Evolutionary conservation across 2,888 invertebrate genomes (phyloP).

Genomic region (Ennomos fuscantarius): DNA sequence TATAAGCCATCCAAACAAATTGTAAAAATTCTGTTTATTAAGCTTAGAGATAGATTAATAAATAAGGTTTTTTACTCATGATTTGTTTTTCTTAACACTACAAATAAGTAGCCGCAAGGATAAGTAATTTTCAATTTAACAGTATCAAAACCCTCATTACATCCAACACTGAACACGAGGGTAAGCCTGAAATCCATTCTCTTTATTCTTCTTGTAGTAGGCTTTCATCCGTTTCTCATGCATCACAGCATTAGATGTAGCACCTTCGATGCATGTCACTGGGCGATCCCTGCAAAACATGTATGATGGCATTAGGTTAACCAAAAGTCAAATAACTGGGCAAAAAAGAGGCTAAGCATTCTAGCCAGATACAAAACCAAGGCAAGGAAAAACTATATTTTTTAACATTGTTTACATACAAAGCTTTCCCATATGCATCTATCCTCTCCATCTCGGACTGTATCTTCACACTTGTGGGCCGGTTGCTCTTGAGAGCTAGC

Average conservation of each 20-base stretch:
- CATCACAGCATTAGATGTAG: slow-evolving; percentile 83
- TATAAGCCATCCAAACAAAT: background rate
- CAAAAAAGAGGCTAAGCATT: no score
- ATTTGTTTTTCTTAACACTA: background rate
- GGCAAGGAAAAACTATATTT: no score
- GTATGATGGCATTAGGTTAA: no score
- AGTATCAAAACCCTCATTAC: slow-evolving; percentile 28
- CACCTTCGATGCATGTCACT: slow-evolving; percentile 85
- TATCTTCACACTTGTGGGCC: slow-evolving; percentile 65
- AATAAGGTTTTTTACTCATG: background rate
- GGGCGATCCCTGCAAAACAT: slow-evolving; percentile 68
- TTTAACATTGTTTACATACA: slow-evolving; percentile 53
- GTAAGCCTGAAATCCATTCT: slow-evolving; percentile 58
- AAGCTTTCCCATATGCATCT: slow-evolving; percentile 48
- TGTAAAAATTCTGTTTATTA: background rate
- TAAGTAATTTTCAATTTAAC: no score
- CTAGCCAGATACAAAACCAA: no score
- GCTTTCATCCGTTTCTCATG: slow-evolving; percentile 74
- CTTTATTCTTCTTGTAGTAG: slow-evolving; percentile 59
- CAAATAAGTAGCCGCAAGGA: no score
- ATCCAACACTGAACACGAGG: slow-evolving; percentile 73
- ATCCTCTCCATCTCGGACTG: slow-evolving; percentile 54
- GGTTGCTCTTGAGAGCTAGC: slow-evolving; percentile 78
- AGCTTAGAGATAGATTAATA: slow-evolving; percentile 1
- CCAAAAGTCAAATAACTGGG: no score